Evolutionary conservation across 2,113 vertebrate species (phyloP).

Genomic region (Toxotes jaculatrix): DNA sequence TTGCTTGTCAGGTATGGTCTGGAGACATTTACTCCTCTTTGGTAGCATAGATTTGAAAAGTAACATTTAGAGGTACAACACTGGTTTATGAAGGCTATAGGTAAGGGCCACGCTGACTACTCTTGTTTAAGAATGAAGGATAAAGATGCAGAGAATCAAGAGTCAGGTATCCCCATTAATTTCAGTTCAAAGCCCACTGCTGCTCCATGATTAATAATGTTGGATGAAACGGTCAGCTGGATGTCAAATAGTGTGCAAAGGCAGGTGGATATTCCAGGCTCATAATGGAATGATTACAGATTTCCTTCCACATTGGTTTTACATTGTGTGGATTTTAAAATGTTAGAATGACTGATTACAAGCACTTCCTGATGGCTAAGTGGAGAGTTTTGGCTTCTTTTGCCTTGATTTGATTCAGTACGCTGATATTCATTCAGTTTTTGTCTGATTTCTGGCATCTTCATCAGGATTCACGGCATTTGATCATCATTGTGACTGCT

Average conservation of each 20-base stretch:
- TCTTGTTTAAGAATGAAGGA: constrained; percentile 10
- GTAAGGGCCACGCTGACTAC: background rate
- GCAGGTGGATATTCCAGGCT: constrained; percentile 14
- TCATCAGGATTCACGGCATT: background rate
- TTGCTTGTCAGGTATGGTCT: constrained; percentile 28
- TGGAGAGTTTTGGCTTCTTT: background rate
- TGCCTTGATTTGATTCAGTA: constrained; percentile 1
- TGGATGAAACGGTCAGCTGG: background rate
- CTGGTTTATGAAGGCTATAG: constrained; percentile 15
- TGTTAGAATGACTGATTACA: constrained; percentile 6
- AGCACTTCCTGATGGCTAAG: constrained; percentile 16
- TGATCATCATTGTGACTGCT: constrained; percentile 35
- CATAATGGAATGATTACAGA: constrained; percentile 36
- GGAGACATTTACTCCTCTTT: constrained; percentile 51
- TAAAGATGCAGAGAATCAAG: constrained; percentile 12
- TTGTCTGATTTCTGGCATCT: constrained; percentile 14
- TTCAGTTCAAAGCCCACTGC: constrained; percentile 23
- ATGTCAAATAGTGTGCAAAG: constrained; percentile 14
- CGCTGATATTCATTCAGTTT: background rate
- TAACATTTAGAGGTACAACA: constrained; percentile 27
- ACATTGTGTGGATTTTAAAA: constrained; percentile 21
- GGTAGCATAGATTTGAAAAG: constrained; percentile 39
- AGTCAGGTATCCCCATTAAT: background rate
- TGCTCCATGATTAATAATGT: constrained; percentile 2
- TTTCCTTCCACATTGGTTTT: constrained; percentile 3